phyloP scores from a whole-genome alignment of 1,140 invertebrate species.

The Phocides pigmalion region DNA sequence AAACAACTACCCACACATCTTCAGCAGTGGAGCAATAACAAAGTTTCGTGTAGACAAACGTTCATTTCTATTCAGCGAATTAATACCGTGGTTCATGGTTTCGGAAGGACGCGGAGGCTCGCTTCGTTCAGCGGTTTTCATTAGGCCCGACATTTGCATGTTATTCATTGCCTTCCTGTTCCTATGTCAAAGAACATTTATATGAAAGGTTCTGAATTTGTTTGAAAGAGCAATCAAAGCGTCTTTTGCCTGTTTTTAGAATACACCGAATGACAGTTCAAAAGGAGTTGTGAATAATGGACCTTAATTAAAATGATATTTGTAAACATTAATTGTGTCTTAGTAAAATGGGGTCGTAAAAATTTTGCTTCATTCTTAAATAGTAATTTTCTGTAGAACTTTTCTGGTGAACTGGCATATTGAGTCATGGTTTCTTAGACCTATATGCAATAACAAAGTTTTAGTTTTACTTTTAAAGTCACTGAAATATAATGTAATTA shows the following conservation, averaged over 20 bases:
- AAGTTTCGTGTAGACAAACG: slow-evolving; percentile 30
- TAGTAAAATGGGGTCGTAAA: background rate
- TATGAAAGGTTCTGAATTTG: slow-evolving; percentile 23
- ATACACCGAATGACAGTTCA: background rate
- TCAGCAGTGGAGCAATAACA: slow-evolving; percentile 18
- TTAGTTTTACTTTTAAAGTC: no score
- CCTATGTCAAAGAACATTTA: slow-evolving; percentile 35
- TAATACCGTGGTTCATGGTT: slow-evolving; percentile 43
- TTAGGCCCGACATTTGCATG: slow-evolving; percentile 52
- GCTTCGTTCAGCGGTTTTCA: slow-evolving; percentile 45
- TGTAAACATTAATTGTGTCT: background rate
- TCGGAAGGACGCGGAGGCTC: slow-evolving; percentile 22
- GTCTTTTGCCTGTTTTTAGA: slow-evolving; percentile 3
- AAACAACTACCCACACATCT: background rate
- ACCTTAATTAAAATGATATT: background rate
- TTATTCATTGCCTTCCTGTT: slow-evolving; percentile 48
- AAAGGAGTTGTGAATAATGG: background rate
- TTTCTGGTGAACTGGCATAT: no score
- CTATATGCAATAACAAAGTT: no score
- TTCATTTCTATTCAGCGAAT: slow-evolving; percentile 40
- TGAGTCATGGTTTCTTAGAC: no score
- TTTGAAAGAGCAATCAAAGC: slow-evolving; percentile 24
- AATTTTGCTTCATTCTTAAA: background rate
- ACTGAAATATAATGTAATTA: no score
- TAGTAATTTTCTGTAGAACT: no score